Conservation (phyloP, 2,797 vertebrate genomes). For the Huso huso region DNA sequence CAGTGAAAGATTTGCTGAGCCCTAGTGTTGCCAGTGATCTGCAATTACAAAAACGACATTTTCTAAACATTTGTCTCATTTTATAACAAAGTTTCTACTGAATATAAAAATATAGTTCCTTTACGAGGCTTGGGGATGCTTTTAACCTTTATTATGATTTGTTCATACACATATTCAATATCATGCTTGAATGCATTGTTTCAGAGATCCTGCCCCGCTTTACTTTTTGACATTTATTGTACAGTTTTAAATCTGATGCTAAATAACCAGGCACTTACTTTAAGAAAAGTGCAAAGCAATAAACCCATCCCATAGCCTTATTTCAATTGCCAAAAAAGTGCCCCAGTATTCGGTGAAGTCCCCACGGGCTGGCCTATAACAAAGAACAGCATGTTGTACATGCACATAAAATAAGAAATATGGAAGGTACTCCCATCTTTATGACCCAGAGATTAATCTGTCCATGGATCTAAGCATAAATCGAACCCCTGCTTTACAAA, state of each 20-base stretch:
- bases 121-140: too few relatives aligned
- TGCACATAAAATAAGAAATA: slow-evolving; percentile 73
- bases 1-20: too few relatives aligned
- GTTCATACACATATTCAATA: too few relatives aligned
- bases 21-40: too few relatives aligned
- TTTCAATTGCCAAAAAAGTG: slow-evolving; percentile 67
- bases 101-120: too few relatives aligned
- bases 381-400: slow-evolving; percentile 77
- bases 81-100: too few relatives aligned
- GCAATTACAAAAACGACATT: too few relatives aligned
- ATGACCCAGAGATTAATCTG: slow-evolving; percentile 79
- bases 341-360: slow-evolving; percentile 67
- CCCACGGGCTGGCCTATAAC: slow-evolving; percentile 62
- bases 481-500: slow-evolving; percentile 66
- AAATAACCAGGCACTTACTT: not conserved
- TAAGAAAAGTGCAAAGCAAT: not conserved
- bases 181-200: too few relatives aligned
- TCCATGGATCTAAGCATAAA: slow-evolving; percentile 69
- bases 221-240: too few relatives aligned
- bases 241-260: not conserved
- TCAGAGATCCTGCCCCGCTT: too few relatives aligned
- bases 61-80: too few relatives aligned
- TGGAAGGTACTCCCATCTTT: slow-evolving; percentile 72
- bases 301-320: slow-evolving; percentile 51
- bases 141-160: too few relatives aligned